Conservation (phyloP, 1,140 invertebrate species). For the Pogonognathellus flavescens region DNA sequence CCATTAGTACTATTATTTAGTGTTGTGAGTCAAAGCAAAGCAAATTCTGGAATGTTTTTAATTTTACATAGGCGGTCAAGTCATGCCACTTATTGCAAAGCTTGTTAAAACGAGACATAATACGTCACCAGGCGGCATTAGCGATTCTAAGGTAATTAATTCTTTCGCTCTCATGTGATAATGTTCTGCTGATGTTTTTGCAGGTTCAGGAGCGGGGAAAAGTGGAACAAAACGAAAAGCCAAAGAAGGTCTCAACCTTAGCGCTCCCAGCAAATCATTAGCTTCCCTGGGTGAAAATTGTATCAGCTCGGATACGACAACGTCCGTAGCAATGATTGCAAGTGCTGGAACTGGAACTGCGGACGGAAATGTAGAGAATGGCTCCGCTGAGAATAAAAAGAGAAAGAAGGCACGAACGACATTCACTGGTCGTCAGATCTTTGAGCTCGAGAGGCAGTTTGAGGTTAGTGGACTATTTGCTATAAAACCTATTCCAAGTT, state of each 20-base stretch:
- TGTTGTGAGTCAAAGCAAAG: too few relatives aligned
- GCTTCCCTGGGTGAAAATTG: slow-evolving; percentile 56
- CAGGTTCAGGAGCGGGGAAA: slow-evolving; percentile 36
- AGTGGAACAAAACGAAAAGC: slow-evolving; percentile 56
- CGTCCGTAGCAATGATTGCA: slow-evolving; percentile 31
- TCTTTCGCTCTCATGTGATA: neutral
- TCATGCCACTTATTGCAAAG: too few relatives aligned
- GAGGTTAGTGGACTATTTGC: slow-evolving; percentile 72
- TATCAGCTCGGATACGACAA: slow-evolving; percentile 36
- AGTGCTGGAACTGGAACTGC: slow-evolving; percentile 13
- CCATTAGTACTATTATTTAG: too few relatives aligned
- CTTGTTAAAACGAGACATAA: too few relatives aligned
- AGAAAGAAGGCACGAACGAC: slow-evolving; percentile 96
- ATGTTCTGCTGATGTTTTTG: slow-evolving; percentile 10
- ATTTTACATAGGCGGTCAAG: too few relatives aligned
- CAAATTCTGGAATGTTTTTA: too few relatives aligned
- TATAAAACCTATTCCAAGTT: neutral
- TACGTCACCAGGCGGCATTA: too few relatives aligned
- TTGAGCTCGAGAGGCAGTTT: slow-evolving; percentile 95
- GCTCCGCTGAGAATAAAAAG: slow-evolving; percentile 74
- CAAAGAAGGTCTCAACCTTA: slow-evolving; percentile 42
- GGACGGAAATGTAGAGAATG: slow-evolving; percentile 51
- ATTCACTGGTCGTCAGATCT: slow-evolving; percentile 95
- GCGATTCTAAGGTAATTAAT: neutral
- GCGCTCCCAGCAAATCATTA: slow-evolving; percentile 40